Evolutionary conservation across 2,888 invertebrate genomes (phyloP), one percentile per base, ranked within the genome.

Genomic region (Crossocerus cetratus): DNA sequence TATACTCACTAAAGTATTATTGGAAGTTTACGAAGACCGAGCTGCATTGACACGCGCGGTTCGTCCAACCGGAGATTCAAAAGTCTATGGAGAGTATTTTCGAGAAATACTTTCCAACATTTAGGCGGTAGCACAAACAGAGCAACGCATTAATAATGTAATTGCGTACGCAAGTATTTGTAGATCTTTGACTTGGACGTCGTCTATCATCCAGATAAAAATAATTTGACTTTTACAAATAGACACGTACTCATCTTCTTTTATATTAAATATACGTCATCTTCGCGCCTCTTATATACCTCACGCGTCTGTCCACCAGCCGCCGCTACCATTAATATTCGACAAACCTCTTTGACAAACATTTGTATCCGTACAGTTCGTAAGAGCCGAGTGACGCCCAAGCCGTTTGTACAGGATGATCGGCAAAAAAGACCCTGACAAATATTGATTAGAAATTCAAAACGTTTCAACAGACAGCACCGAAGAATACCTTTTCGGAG

Each of bases 11-110:
- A 86, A 84, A 14, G 49, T 16, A 84, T 82, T 86, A 86, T 83
- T 87, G 88, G 88, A 88, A 88, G 87, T 87, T 86, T 82, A 23
- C 72, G 42, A 16, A 18, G 23, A 62, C 49, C 61, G 62, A 65
- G 56, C 57, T 61, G 18, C 18, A 49, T 16, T 49, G 49, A 49
- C 42, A 67, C 21, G 49, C 45, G 57, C 42, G 45, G 64, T 23
- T 70, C 55, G 56, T 61, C 67, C 69, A 65, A 65, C 45, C 61
- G 55, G 69, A 67, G 62, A 75, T 67, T 65, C 22, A 65, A 63
- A 65, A 70, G 69, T 64, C 60, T 16, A 42, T 20, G 57, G 62
- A 45, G 62, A 23, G 20, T 57, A 32, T 72, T 72, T 49, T 58
- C 20, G 13, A 23, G 44, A 54, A 45, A 18, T 55, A 53, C 56